Base-by-base conservation (phyloP, 2,113 vertebrate species). In the Ctenodactylus gundi region DNA sequence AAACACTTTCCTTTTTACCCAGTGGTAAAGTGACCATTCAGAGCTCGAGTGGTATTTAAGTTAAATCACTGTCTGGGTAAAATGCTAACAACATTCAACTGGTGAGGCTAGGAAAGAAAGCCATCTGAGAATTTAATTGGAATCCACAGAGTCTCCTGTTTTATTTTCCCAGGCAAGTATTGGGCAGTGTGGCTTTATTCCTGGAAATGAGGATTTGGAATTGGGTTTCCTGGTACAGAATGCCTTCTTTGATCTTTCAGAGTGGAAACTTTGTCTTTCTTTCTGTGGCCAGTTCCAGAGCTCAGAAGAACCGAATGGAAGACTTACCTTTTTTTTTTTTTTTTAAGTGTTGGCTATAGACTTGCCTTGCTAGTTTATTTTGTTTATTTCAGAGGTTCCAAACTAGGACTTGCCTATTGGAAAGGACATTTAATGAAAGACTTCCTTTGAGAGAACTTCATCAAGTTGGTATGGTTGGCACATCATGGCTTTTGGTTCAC, bases 131-230 rank as follows among this genome's bases (percentile, higher is more conserved):
- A 91, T 97, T 96, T 97, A 94, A 90, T 81, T 95, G 88, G 94
- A 94, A 86, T 84, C 89, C 82, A 75, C 49, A 90, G 68, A 84
- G 80, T 86, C 85, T 95, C 75, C 73, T 91, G 78, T 91, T 95
- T 93, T 94, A 90, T 92, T 95, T 97, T 96, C 94, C 83, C 58
- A 94, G 92, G 92, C 88, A 92, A 94, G 65, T 90, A 67, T 86
- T 93, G 94, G 96, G 88, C 85, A 90, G 67, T 94, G 94, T 92
- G 95, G 94, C 96, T 96, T 97, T 97, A 96, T 97, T 97, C 97
- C 92, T 97, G 97, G 95, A 97, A 97, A 93, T 94, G 93, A 95
- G 93, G 90, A 88, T 92, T 97, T 97, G 93, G 73, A 97, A 95
- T 97, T 97, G 41, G 87, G 93, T 96, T 97, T 97, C 94, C 88